phyloP scores from a whole-genome alignment of 2,797 vertebrate genomes.

The Triplophysa bombifrons region DNA sequence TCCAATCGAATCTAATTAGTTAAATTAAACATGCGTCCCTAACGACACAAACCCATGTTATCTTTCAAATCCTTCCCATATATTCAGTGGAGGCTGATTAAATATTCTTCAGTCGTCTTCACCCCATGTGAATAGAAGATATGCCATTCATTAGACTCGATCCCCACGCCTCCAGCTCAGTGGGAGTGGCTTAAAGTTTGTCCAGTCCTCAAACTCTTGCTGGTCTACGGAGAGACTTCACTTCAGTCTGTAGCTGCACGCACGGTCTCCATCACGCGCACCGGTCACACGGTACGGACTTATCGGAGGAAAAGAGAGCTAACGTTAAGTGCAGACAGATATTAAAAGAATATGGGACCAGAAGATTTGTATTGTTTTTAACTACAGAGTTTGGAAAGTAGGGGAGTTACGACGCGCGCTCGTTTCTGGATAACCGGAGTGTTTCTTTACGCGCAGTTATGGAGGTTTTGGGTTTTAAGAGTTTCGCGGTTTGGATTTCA shows the following conservation, averaged over 20 bases:
- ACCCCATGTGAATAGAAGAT: slow-evolving; percentile 22
- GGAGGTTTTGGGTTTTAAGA: slow-evolving; percentile 59
- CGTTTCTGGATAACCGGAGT: slow-evolving; percentile 7
- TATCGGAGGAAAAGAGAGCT: slow-evolving; percentile 12
- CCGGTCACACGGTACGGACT: background rate
- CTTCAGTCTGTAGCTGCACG: slow-evolving; percentile 56
- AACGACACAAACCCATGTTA: slow-evolving; percentile 37
- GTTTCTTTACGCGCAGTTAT: background rate
- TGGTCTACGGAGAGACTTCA: slow-evolving; percentile 56
- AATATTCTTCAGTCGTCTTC: slow-evolving; percentile 35
- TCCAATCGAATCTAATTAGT: background rate
- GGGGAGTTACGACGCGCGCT: background rate
- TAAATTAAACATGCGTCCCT: background rate
- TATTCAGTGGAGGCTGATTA: slow-evolving; percentile 41
- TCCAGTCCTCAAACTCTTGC: slow-evolving; percentile 61
- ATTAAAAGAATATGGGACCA: slow-evolving; percentile 7
- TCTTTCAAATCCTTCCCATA: slow-evolving; percentile 49
- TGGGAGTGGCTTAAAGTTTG: slow-evolving; percentile 80
- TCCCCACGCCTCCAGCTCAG: slow-evolving; percentile 55
- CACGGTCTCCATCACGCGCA: slow-evolving; percentile 12
- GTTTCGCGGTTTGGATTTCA: slow-evolving; percentile 66
- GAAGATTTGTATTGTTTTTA: background rate
- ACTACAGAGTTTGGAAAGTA: background rate
- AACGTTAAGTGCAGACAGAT: background rate
- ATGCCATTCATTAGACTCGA: slow-evolving; percentile 41